Base-by-base conservation (phyloP, 2,797 vertebrate species). In the Cetoscarus ocellatus region DNA sequence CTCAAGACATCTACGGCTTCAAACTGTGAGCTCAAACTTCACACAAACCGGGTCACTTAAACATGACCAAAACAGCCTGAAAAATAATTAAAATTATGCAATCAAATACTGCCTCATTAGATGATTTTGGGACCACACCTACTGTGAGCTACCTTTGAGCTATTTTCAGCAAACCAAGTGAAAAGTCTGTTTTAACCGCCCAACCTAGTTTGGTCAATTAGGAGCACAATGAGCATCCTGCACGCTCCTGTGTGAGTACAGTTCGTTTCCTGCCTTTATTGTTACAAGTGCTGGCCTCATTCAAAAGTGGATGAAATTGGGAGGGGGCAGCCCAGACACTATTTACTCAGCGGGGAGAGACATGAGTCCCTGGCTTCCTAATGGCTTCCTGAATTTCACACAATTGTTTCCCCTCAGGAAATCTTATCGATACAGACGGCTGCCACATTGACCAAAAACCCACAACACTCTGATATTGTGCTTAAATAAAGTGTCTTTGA, bases 341-440 rank as follows among this genome's bases (percentile, higher is more conserved):
- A 85, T 94, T 93, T 94, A 91, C 91, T 90, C 90, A 92, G 90
- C 79, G 77, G 78, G 84, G 83, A 91, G 73, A 91, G 90, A 88
- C 86, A 78, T 14, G 79, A 92, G 87, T 87, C 92, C 86, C 58
- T 13, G 86, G 84, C 94, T 96, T 96, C 93, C 96, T 95, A 96
- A 97, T 93, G 93, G 92, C 94, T 97, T 98, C 96, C 96, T 97
- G 95, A 85, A 94, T 96, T 95, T 95, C 95, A 94, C 93, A 96
- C 93, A 94, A 97, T 95, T 94, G 88, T 94, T 97, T 97, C 96
- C 96, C 92, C 92, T 95, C 94, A 95, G 96, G 96, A 97, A 97
- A 95, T 92, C 84, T 90, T 93, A 93, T 94, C 90, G 83, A 88
- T 83, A 91, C 80, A 80, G 85, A 84, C 74, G 79, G 89, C 86